Evolutionary conservation across 2,113 vertebrate species (phyloP).

Genomic region (Saguinus imperator): DNA sequence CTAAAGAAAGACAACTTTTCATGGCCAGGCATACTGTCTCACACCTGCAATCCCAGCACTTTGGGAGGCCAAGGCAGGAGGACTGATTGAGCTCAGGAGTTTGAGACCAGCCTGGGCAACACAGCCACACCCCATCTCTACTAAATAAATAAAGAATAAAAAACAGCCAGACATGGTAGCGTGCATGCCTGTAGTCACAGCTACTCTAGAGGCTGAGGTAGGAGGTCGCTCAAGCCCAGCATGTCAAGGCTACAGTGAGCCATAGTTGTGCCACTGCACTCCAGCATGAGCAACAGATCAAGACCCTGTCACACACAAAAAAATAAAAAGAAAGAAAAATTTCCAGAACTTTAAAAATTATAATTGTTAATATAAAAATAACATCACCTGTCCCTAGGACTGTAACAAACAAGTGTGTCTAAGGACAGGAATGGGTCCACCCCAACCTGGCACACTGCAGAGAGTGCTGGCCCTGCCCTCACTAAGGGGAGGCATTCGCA

Average conservation of each 20-base stretch:
- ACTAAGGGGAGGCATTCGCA: not conserved
- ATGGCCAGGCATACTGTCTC: not conserved
- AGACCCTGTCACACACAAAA: too few species aligned
- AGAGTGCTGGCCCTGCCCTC: not conserved
- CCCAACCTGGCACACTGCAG: not conserved
- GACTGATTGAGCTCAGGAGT: not conserved
- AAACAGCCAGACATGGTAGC: too few species aligned
- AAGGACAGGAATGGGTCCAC: not conserved
- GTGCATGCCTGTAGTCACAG: too few species aligned
- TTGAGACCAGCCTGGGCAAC: not conserved
- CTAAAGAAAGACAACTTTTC: not conserved
- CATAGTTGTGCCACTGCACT: too few species aligned
- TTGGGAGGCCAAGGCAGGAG: not conserved
- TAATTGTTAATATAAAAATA: not conserved
- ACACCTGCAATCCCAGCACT: not conserved
- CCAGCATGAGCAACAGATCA: too few species aligned
- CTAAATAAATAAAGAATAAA: too few species aligned
- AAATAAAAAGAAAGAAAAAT: not conserved
- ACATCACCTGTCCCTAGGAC: not conserved
- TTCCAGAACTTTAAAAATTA: not conserved
- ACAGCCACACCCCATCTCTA: not conserved
- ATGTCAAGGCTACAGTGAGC: too few species aligned
- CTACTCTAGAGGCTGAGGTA: too few species aligned
- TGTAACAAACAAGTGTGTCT: not conserved
- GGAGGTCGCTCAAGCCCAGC: too few species aligned